Base-by-base conservation (phyloP, 2,888 invertebrate genomes). In the Caenorhabditis japonica region DNA sequence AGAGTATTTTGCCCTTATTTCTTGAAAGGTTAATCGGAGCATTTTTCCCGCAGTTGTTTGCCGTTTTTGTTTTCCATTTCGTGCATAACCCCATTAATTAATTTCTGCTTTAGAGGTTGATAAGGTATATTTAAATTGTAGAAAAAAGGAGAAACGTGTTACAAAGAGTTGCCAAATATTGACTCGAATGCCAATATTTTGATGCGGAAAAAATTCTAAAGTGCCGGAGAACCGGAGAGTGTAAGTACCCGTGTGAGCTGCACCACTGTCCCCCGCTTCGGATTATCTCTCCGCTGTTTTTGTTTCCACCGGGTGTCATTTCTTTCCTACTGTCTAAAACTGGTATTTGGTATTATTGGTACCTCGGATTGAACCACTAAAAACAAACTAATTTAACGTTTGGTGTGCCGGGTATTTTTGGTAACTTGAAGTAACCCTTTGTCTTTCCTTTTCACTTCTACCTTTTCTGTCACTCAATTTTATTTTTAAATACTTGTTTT, bases 171-270 rank as follows among this genome's bases (percentile, higher is more conserved):
- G 58, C 58, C 62, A 62, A 71, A 62, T 60, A 61, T 73, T 66
- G 73, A 73, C 56, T 66, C 73, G 44, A 73, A 73, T 73, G 73
- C 73, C 66, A 73, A 73, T 66, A 66, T 66, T 73, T 73, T 66
- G 66, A 66, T 66, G 66, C 66, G 73, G 36, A 73, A 73, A 66
- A 66, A 66, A 51, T 73, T 55, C 52, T 73, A 60, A 55, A 43
- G 34, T 51, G 62, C 47, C 49, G 51, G 49, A 56, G 56, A 51
- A 13, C 47, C 51, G 38, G 55, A 61, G 60, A 60, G 61, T 44
- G 70, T 70, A 71, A 64, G 71, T 64, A 64, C 55, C 55, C 21
- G 56, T 66, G 52, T 53, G 62, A 38, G 56, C 44, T 30, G 21
- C 44, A 53, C 59, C 36, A 15, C 53, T 19, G 23, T 69, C 23